Conservation (phyloP, 2,113 vertebrate genomes). For the Caranx melampygus region DNA sequence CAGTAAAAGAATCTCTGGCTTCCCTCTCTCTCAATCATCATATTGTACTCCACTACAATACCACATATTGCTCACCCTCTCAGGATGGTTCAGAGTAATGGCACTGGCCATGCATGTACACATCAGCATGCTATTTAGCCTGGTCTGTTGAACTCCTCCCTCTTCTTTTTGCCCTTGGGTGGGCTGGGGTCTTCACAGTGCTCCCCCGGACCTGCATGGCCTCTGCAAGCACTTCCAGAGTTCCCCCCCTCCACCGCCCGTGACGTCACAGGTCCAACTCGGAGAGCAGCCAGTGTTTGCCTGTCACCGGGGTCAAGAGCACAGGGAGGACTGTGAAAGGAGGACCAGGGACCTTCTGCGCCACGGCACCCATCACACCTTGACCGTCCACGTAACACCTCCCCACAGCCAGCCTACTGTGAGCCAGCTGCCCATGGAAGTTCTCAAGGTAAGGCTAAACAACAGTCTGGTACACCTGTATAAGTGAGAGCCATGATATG, state of each 20-base stretch:
- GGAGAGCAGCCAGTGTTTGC: slow-evolving; percentile 88
- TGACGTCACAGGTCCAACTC: slow-evolving; percentile 90
- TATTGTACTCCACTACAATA: slow-evolving; percentile 68
- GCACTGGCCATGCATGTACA: slow-evolving; percentile 25
- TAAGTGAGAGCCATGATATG: neutral
- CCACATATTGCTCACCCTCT: slow-evolving; percentile 46
- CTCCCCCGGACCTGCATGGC: slow-evolving; percentile 87
- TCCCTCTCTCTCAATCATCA: slow-evolving; percentile 53
- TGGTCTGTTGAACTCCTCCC: slow-evolving; percentile 54
- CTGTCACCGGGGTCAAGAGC: slow-evolving; percentile 88
- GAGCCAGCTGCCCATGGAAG: slow-evolving; percentile 89
- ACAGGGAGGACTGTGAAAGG: slow-evolving; percentile 85
- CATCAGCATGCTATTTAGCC: slow-evolving; percentile 33
- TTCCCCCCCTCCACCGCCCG: slow-evolving; percentile 81
- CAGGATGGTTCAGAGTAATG: slow-evolving; percentile 59
- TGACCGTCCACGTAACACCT: slow-evolving; percentile 86
- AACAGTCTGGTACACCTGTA: neutral
- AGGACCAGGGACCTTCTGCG: slow-evolving; percentile 80
- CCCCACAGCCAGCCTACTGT: slow-evolving; percentile 81
- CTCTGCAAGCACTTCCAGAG: slow-evolving; percentile 87
- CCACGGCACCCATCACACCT: slow-evolving; percentile 80
- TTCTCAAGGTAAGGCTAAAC: slow-evolving; percentile 88
- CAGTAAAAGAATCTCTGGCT: slow-evolving; percentile 53
- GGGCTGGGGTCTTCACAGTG: slow-evolving; percentile 81
- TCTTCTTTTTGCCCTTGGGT: slow-evolving; percentile 56